phyloP scores from a whole-genome alignment of 2,797 vertebrate species.

The Acrossocheilus wenchowensis region DNA sequence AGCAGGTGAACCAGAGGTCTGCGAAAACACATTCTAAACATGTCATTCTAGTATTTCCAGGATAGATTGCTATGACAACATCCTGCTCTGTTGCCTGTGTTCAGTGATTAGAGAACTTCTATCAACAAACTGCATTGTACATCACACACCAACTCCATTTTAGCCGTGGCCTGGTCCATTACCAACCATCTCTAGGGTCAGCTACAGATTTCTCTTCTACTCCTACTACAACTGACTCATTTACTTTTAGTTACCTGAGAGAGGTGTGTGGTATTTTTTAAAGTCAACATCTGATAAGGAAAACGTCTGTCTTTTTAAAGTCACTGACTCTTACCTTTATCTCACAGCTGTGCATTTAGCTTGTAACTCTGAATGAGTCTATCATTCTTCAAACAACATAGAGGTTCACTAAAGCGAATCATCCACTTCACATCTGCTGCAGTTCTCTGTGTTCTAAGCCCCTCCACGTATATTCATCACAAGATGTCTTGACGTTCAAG shows the following conservation, averaged over 20 bases:
- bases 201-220: not conserved
- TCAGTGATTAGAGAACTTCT: conserved; percentile 9
- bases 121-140: conserved; percentile 9
- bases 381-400: conserved; percentile 12
- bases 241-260: conserved; percentile 4
- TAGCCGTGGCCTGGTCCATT: conserved; percentile 19
- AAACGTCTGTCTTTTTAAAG: conserved; percentile 20
- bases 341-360: conserved; percentile 31
- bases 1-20: conserved; percentile 45
- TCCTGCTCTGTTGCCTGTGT: conserved; percentile 5
- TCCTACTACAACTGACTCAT: conserved; percentile 16
- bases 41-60: conserved; percentile 25
- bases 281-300: conserved; percentile 38
- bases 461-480: not conserved
- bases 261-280: conserved; percentile 34
- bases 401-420: conserved; percentile 43
- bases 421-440: conserved; percentile 48
- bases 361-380: conserved; percentile 26
- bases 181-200: conserved; percentile 21
- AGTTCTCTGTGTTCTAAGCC: conserved; percentile 37
- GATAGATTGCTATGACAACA: conserved; percentile 32
- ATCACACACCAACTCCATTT: conserved; percentile 14
- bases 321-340: conserved; percentile 18
- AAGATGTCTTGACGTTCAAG: not conserved
- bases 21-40: conserved; percentile 6